Conservation (phyloP, 23 tunicate species). For the Ciona savignyi region DNA sequence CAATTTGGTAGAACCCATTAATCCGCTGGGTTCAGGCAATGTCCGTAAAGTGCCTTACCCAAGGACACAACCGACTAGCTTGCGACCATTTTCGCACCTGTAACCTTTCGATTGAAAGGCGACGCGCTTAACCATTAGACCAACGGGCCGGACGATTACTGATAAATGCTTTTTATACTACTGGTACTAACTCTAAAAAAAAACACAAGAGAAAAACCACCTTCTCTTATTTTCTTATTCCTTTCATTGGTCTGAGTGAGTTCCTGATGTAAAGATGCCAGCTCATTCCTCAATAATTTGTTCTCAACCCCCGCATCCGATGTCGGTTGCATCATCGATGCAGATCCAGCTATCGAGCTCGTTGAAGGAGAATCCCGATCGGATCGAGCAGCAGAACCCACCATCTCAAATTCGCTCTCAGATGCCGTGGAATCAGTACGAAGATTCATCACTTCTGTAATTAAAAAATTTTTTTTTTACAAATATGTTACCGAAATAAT, state of each 20-base stretch:
- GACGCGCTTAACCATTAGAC: no score
- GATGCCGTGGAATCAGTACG: conserved; percentile 80
- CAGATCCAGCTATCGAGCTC: conserved; percentile 15
- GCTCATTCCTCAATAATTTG: conserved; percentile 46
- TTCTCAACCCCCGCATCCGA: conserved; percentile 55
- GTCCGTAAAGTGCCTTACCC: no score
- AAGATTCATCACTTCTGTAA: conserved; percentile 41
- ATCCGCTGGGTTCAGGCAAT: no score
- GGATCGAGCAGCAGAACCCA: conserved; percentile 48
- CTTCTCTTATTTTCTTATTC: conserved; percentile 42
- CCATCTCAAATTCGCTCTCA: conserved; percentile 90
- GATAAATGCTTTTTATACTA: no score
- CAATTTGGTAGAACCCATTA: no score
- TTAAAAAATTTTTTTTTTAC: background rate
- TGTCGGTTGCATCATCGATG: background rate
- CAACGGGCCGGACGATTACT: no score
- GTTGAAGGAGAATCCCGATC: conserved; percentile 60
- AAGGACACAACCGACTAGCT: no score
- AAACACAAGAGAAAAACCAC: no score
- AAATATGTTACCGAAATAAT: background rate
- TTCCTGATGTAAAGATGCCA: conserved; percentile 72
- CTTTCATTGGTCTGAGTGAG: conserved; percentile 51
- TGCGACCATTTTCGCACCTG: no score
- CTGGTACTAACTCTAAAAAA: no score
- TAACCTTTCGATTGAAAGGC: no score